Evolutionary conservation across 2,113 vertebrate species (phyloP), one percentile per base, ranked within the genome.

Genomic region (Corythoichthys haematopterus): DNA sequence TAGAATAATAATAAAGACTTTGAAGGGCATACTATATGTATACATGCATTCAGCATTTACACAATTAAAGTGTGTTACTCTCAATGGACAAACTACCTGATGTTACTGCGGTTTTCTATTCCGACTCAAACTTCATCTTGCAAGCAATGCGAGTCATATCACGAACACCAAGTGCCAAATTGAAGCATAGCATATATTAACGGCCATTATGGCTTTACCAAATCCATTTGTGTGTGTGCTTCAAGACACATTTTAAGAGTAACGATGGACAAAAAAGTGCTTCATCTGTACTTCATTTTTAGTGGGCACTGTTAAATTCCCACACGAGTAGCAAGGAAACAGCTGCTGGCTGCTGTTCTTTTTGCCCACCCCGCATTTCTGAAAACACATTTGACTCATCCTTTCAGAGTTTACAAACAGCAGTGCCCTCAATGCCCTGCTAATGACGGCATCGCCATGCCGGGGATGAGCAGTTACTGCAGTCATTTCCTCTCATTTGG

Each of bases 351-450:
- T 60, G 71, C 80, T 64, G 66, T 72, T 71, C 64, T 76, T 62
- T 67, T 79, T 79, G 71, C 77, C 73, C 33, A 85, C 86, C 84
- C 85, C 85, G 70, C 64, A 74, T 82, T 85, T 88, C 85, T 88
- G 68, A 81, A 43, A 75, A 81, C 69, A 71, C 65, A 66, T 81
- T 87, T 86, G 86, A 87, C 76, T 89, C 82, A 79, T 83, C 80
- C 69, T 65, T 66, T 71, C 62, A 65, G 68, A 75, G 48, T 74
- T 71, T 71, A 68, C 59, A 76, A 72, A 84, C 66, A 72, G 55
- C 73, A 70, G 74, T 76, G 71, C 51, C 75, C 63, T 74, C 70
- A 35, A n/a, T 62, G 68, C 80, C 79, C 65, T 36, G 33, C 82
- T 87, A 89, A 90, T 80, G 77, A 86, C 79, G 69, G 76, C 71